Conservation (phyloP, 1,140 invertebrate genomes). For the Drosophila chauvacae region DNA sequence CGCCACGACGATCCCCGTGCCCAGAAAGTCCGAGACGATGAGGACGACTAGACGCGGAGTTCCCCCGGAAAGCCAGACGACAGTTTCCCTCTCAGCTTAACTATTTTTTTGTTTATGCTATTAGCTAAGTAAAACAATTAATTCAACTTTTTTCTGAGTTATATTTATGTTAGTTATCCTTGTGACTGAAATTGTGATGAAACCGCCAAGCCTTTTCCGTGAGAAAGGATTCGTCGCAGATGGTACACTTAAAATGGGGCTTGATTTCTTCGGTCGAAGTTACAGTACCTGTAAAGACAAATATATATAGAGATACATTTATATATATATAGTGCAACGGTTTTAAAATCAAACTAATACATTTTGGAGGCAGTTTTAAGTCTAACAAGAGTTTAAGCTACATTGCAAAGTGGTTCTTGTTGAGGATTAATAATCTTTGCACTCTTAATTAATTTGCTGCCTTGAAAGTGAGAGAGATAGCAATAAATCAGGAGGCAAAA, state of each 20-base stretch:
- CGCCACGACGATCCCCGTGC: conserved; percentile 87
- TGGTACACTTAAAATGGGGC: conserved; percentile 8
- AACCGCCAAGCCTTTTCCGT: conserved; percentile 39
- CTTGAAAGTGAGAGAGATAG: conserved; percentile 11
- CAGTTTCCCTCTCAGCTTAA: conserved; percentile 31
- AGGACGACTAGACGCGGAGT: conserved; percentile 53
- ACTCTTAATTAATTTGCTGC: not conserved
- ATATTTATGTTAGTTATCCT: conserved; percentile 1
- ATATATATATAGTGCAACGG: not conserved
- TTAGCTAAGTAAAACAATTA: conserved; percentile 68
- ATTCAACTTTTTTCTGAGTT: conserved; percentile 10
- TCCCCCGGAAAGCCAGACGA: not conserved
- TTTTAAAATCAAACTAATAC: not conserved
- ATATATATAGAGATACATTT: not conserved
- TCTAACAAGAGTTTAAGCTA: not conserved
- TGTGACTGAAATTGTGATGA: conserved; percentile 35
- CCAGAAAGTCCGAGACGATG: conserved; percentile 85
- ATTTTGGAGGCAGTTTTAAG: not conserved
- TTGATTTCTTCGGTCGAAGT: not conserved
- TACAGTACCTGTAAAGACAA: not conserved
- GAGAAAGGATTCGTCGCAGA: conserved; percentile 23
- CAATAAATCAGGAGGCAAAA: not conserved
- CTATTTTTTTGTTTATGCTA: conserved; percentile 49
- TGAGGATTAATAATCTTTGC: not conserved
- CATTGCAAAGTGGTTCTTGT: not conserved